Evolutionary conservation across 2,113 vertebrate genomes (phyloP), one percentile per base, ranked within the genome.

Genomic region (Platysteira castanea): DNA sequence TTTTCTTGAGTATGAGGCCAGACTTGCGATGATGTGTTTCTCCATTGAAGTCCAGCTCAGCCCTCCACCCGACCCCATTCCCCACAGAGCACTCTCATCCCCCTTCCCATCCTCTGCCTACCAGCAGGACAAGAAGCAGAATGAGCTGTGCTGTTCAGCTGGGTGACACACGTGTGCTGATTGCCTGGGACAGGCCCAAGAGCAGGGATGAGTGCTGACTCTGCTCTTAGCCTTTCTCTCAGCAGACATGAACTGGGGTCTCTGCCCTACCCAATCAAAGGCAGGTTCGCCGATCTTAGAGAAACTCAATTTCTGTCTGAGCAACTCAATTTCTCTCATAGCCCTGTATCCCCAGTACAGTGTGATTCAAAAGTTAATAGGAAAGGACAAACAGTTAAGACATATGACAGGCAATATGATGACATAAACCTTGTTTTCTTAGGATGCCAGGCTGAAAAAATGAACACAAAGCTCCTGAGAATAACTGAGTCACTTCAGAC

Each of bases 331-430:
- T 94, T 85, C 85, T 77, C 60, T 93, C 21, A 0, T n/a, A 95
- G 69, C 56, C 31, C 75, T 84, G 59, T 84, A 52, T 92, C 61
- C 89, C 60, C 73, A 78, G 80, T 56, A 60, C 4, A 0, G 64
- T 74, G 83, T 67, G 86, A 95, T 90, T 95, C 93, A 89, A 33
- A 94, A 95, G 93, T 96, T 96, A 93, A 95, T 95, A 92, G 96
- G 93, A 96, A 95, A 60, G 76, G 84, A 96, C 95, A 95, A 95
- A 96, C 64, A 90, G 86, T 95, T 95, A 95, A 95, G 92, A 94
- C 83, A 41, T 93, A 84, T 89, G 93, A 95, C 94, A 95, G 94
- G 86, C 94, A 96, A 92, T 87, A 92, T 87, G 76, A 86, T 96
- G 84, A 85, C 59, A 70, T 61, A 96, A 96, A 93, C 87, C 78